Evolutionary conservation across 1,140 invertebrate species (phyloP).

Genomic region (Drosophila pseudoananassae): DNA sequence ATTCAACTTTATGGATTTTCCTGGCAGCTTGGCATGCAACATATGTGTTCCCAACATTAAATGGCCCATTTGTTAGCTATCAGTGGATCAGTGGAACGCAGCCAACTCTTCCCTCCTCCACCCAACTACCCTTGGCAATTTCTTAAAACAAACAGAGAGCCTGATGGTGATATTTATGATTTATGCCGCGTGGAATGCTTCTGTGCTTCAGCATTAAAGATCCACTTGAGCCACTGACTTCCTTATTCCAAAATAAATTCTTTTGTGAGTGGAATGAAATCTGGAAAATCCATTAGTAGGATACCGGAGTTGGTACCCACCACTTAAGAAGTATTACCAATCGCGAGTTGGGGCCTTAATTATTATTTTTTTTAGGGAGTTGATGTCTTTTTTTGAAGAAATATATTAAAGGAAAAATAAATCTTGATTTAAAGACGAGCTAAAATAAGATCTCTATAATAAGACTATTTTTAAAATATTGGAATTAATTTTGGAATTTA

Average conservation of each 20-base stretch:
- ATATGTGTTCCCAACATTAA: conserved; percentile 45
- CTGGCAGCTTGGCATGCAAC: conserved; percentile 35
- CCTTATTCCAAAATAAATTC: conserved; percentile 6
- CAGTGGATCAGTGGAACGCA: conserved; percentile 45
- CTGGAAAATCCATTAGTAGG: conserved; percentile 25
- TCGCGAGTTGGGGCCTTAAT: too few species aligned
- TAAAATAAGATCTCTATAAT: too few species aligned
- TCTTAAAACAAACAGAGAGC: conserved; percentile 40
- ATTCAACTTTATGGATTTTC: conserved; percentile 82
- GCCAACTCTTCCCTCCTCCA: not conserved
- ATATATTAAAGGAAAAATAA: too few species aligned
- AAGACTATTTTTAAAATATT: too few species aligned
- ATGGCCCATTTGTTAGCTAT: conserved; percentile 64
- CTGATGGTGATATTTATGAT: conserved; percentile 26
- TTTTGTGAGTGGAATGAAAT: not conserved
- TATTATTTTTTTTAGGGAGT: too few species aligned
- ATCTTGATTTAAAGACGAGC: too few species aligned
- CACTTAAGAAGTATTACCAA: too few species aligned
- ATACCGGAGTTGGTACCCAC: too few species aligned
- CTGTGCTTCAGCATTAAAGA: conserved; percentile 11
- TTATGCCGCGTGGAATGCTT: conserved; percentile 32
- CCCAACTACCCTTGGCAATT: conserved; percentile 11
- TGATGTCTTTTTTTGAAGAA: too few species aligned
- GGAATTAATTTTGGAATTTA: too few species aligned
- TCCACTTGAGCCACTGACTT: conserved; percentile 10